These are phyloP conservation scores for Spilogale gracilis DNA, from an alignment of 2,113 vertebrate species.

Conservation along the genomic window DNA sequence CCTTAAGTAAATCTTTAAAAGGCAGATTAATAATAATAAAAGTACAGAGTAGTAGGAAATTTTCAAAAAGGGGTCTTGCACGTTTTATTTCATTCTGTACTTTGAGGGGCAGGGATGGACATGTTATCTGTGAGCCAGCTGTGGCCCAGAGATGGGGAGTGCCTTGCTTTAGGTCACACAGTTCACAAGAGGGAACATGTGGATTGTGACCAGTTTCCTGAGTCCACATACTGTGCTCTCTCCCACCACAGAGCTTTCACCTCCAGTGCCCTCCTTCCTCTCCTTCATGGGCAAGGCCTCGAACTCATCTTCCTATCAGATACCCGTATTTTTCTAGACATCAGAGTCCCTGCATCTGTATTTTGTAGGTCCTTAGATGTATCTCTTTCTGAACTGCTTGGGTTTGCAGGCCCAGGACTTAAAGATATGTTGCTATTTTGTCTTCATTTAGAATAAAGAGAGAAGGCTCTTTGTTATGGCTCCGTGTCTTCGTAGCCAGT, in stretches of 20 bases:
- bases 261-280: neutral
- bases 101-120: neutral
- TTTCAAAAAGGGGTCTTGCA: neutral
- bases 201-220: neutral
- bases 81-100: neutral
- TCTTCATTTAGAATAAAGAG: neutral
- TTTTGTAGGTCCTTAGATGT: neutral
- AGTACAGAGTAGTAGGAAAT: neutral
- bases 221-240: neutral
- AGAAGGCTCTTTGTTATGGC: neutral
- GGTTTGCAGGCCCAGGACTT: neutral
- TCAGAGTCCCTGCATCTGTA: neutral
- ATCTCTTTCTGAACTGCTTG: neutral
- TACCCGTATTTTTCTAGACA: neutral
- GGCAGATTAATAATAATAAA: neutral
- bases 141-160: neutral
- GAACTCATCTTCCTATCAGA: neutral
- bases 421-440: neutral
- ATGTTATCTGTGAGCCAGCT: neutral
- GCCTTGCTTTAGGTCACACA: neutral
- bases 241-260: neutral
- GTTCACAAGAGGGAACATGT: neutral
- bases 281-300: neutral
- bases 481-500: neutral
- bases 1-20: slow-evolving; percentile 8